These are phyloP conservation scores for Carassius carassius DNA, from an alignment of 2,113 vertebrate species.

Conservation along the genomic window DNA sequence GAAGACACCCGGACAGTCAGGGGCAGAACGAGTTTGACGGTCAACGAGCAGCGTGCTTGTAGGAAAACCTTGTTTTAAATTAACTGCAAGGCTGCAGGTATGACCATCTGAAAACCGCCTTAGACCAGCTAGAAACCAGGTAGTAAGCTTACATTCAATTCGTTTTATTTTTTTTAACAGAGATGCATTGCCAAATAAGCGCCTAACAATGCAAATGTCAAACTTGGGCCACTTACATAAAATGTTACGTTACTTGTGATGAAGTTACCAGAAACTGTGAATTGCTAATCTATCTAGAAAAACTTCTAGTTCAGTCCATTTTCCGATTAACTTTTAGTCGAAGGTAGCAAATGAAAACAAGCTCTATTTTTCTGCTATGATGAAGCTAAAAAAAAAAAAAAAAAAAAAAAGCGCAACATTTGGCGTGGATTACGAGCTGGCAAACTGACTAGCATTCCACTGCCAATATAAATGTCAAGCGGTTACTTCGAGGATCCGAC, in stretches of 20 bases:
- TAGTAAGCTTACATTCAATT: neutral
- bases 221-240: neutral
- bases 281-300: neutral
- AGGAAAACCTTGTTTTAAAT: neutral
- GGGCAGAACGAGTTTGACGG: neutral
- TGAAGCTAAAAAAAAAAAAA: neutral
- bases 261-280: neutral
- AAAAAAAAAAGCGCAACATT: constrained; percentile 20
- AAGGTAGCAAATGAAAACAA: neutral
- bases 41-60: neutral
- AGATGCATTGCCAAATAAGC: neutral
- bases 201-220: neutral
- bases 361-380: neutral
- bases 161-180: too few relatives aligned
- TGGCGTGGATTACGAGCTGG: constrained; percentile 10
- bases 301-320: neutral
- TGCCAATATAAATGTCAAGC: constrained; percentile 8
- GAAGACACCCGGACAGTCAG: neutral
- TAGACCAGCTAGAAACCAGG: neutral
- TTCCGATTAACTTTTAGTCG: neutral
- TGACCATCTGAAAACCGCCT: neutral
- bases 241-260: neutral
- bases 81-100: neutral
- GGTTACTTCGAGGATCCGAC: neutral
- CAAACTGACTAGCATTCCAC: constrained; percentile 24